These are phyloP conservation scores for Halyomorpha halys DNA, from an alignment of 1,140 invertebrate genomes.

Conservation along the genomic window DNA sequence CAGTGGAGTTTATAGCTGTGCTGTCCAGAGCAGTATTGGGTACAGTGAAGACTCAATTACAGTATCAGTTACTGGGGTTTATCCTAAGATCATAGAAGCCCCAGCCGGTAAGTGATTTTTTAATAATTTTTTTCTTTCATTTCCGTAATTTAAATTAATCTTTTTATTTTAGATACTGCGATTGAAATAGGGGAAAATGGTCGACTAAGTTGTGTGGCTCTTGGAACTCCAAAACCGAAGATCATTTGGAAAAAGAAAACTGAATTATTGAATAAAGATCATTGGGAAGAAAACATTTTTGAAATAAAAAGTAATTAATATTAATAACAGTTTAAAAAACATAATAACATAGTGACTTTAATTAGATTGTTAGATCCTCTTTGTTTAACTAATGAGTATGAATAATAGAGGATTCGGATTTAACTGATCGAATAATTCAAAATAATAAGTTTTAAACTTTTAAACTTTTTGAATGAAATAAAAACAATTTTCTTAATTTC, in stretches of 20 bases:
- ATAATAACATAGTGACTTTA: too few species aligned
- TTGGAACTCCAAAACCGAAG: constrained; percentile 8
- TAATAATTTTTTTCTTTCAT: not conserved
- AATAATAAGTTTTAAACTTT: too few species aligned
- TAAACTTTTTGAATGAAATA: too few species aligned
- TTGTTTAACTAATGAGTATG: too few species aligned
- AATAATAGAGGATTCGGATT: too few species aligned
- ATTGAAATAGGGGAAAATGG: constrained; percentile 20
- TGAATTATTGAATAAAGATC: not conserved
- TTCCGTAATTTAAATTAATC: not conserved
- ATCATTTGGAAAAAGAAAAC: constrained; percentile 15
- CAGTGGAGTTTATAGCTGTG: constrained; percentile 16
- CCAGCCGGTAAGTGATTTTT: constrained; percentile 1
- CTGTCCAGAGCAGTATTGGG: constrained; percentile 3
- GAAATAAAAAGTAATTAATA: too few species aligned
- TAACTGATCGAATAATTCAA: too few species aligned
- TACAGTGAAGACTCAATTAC: not conserved
- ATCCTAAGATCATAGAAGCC: constrained; percentile 2
- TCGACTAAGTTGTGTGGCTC: constrained; percentile 3
- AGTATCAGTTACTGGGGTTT: not conserved
- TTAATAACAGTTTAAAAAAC: too few species aligned
- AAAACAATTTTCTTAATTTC: too few species aligned
- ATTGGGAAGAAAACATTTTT: too few species aligned
- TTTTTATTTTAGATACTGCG: constrained; percentile 1
- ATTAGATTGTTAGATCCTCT: too few species aligned